Base-by-base conservation (phyloP, 2,888 invertebrate species). In the Parnassius orleans region DNA sequence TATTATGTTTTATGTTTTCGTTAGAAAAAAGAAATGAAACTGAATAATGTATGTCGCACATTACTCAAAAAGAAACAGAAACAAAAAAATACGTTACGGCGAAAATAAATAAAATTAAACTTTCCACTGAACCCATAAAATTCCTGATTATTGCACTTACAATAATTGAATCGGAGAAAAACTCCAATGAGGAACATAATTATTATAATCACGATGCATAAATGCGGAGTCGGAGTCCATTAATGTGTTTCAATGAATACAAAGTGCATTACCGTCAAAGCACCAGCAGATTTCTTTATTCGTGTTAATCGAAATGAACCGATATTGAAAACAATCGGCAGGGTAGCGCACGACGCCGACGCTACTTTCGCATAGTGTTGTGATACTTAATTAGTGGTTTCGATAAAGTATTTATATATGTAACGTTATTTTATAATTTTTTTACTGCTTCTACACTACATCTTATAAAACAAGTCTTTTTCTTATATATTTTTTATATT, bases 261-360 rank as follows among this genome's bases (percentile, higher is more conserved):
- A 68, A 84, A 88, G 71, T 74, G 68, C 73, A 72, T 78, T 75
- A 81, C 81, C 83, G 77, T 86, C 87, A 86, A 87, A 87, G 87
- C 79, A 66, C 75, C 75, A 80, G 77, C 81, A 68, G 80, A 83
- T 83, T 80, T 82, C 79, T 84, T 83, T 85, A 89, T 87, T 87
- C 86, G 85, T 86, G 87, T 89, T 86, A 85, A 88, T 87, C 84
- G 84, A 87, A 88, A 83, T 87, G 84, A 84, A 78, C 80, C 82
- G 83, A 86, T 90, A 88, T 87, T 86, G 88, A 89, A 90, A 88
- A 91, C 90, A 91, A 90, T 91, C 84, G 89, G 81, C 86, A 82
- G 85, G 83, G 84, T 82, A 84, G 81, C 71, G 89, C 90, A 91
- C 90, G 90, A 91, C 77, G 48, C 55, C 59, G 54, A 63, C 73